Evolutionary conservation across 1,140 invertebrate species (phyloP).

Genomic region (Meloidogyne floridensis): DNA sequence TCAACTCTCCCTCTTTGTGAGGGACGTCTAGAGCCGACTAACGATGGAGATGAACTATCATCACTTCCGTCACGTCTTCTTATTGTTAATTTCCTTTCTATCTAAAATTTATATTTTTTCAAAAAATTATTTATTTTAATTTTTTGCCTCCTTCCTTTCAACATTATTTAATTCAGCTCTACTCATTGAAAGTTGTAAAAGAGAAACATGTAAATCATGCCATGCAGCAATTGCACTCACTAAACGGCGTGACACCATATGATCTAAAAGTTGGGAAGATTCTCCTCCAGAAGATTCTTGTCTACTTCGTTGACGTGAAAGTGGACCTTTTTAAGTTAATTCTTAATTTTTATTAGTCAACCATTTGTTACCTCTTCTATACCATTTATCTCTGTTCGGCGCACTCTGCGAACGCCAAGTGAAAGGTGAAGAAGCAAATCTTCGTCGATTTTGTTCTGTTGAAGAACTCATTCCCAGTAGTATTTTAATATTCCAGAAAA

Average conservation of each 20-base stretch:
- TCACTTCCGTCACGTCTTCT: not conserved
- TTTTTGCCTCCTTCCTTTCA: not conserved
- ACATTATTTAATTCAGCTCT: constrained; percentile 14
- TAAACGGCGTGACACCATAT: constrained; percentile 55
- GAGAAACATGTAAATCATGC: constrained; percentile 62
- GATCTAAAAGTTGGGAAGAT: constrained; percentile 49
- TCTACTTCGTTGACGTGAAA: constrained; percentile 12
- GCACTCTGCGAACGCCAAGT: constrained; percentile 53
- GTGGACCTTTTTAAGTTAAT: not conserved
- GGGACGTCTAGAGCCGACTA: not conserved
- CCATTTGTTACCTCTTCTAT: constrained; percentile 45
- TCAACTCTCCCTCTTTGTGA: not conserved
- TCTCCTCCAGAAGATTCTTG: constrained; percentile 43
- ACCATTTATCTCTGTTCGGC: constrained; percentile 58
- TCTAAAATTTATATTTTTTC: not conserved
- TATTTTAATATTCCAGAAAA: not conserved
- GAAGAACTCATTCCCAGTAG: not conserved
- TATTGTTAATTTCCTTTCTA: constrained; percentile 10
- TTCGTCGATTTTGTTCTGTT: constrained; percentile 2
- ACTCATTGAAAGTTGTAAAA: constrained; percentile 54
- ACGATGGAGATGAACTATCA: not conserved
- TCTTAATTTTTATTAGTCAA: not conserved
- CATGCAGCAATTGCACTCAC: constrained; percentile 63
- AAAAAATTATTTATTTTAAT: not conserved
- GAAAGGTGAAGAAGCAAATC: constrained; percentile 7